Percentiles rank a stretch among this genome's conserved stretches.
phyloP scores from a whole-genome alignment of 2,888 invertebrate genomes.

The Suillia variegata region DNA sequence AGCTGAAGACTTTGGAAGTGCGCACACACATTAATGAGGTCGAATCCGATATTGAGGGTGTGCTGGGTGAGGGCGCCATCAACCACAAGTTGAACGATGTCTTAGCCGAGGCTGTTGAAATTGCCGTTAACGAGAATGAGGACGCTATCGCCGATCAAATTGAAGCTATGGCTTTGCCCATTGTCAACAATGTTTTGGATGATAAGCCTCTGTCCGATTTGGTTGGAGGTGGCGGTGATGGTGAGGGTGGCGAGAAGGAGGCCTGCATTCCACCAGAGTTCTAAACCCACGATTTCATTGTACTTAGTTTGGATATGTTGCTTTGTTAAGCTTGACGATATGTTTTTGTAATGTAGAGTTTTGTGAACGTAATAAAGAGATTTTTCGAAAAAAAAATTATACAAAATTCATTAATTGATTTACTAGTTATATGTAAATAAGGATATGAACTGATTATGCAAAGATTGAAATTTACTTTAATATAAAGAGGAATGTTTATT shows the following conservation, averaged over 20 bases:
- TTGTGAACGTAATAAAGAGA: not conserved
- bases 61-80: slow-evolving; percentile 47
- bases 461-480: too few species aligned
- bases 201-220: slow-evolving; percentile 41
- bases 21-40: slow-evolving; percentile 48
- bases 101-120: slow-evolving; percentile 42
- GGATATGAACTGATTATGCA: too few species aligned
- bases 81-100: slow-evolving; percentile 49
- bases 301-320: not conserved
- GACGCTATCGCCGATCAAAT: slow-evolving; percentile 44
- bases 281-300: slow-evolving; percentile 14
- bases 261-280: slow-evolving; percentile 44
- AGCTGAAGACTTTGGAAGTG: slow-evolving; percentile 45
- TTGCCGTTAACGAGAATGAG: slow-evolving; percentile 49
- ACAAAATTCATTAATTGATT: too few species aligned
- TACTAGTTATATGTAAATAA: too few species aligned
- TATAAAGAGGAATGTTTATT: too few species aligned
- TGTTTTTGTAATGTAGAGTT: not conserved
- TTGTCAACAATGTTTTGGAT: slow-evolving; percentile 41
- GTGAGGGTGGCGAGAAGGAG: slow-evolving; percentile 40
- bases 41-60: slow-evolving; percentile 49
- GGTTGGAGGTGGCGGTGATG: slow-evolving; percentile 26
- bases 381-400: slow-evolving; percentile 1
- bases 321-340: not conserved
- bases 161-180: slow-evolving; percentile 41